Evolutionary conservation across 2,113 vertebrate species (phyloP).

Genomic region (Mionectes macconnelli): DNA sequence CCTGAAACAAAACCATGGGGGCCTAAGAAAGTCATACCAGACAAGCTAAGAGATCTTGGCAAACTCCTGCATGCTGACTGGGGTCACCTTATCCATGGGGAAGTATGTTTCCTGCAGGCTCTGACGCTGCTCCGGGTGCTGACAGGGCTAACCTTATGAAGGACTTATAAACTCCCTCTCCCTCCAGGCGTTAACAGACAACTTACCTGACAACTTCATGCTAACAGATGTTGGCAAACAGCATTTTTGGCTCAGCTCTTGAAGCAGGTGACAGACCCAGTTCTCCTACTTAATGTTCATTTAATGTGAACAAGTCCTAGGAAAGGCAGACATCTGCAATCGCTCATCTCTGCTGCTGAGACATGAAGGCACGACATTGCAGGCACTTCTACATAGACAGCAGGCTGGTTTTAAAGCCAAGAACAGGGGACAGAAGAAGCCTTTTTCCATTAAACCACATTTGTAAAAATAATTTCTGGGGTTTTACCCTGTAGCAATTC

Average conservation of each 20-base stretch:
- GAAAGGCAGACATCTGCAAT: neutral
- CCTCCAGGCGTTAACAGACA: neutral
- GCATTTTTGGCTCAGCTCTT: neutral
- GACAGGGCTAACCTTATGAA: neutral
- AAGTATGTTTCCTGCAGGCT: neutral
- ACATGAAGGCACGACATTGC: accelerated
- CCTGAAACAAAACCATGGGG: neutral
- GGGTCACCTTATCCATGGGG: neutral
- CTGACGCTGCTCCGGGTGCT: neutral
- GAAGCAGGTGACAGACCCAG: accelerated
- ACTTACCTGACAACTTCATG: neutral
- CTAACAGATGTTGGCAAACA: neutral
- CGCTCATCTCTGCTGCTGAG: neutral
- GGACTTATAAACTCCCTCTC: accelerated
- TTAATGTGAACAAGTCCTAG: neutral
- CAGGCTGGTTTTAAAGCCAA: neutral
- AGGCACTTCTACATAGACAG: neutral
- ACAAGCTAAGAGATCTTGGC: neutral
- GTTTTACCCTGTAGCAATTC: neutral
- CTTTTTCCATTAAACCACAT: neutral
- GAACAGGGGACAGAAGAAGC: neutral
- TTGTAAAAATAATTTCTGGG: neutral
- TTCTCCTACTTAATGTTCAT: neutral
- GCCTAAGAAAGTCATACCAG: neutral
- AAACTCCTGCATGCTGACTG: accelerated